A percentile compares a stretch with the other conserved stretches of the same genome.
These are phyloP conservation scores for Malthinus flaveolus DNA, from an alignment of 2,888 invertebrate genomes.

Conservation along the genomic window DNA sequence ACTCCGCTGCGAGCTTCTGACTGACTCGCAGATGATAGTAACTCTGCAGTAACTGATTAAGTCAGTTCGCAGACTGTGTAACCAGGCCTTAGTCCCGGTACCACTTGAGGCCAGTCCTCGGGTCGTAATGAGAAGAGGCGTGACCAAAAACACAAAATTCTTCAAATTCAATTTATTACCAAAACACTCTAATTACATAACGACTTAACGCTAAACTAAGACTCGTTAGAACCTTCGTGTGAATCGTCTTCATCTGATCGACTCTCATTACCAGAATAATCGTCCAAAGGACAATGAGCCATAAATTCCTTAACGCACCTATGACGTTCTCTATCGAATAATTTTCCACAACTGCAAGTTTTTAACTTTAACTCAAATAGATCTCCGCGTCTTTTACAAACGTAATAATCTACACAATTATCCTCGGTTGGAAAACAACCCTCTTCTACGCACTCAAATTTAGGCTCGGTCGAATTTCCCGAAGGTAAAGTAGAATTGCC, in stretches of 20 bases:
- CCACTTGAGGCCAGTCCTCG: too few species aligned
- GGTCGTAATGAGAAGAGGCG: too few species aligned
- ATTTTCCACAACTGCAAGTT: constrained; percentile 54
- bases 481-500: constrained; percentile 12
- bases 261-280: constrained; percentile 10
- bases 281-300: constrained; percentile 42
- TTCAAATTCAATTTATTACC: background rate
- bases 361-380: constrained; percentile 50
- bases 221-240: constrained; percentile 6
- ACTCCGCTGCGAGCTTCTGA: too few species aligned
- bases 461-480: background rate
- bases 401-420: constrained; percentile 56
- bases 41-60: too few species aligned
- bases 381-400: constrained; percentile 50
- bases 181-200: too few species aligned
- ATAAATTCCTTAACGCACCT: constrained; percentile 43
- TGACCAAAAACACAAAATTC: background rate
- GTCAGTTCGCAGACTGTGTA: too few species aligned
- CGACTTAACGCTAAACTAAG: background rate
- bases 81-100: too few species aligned
- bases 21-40: too few species aligned
- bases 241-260: background rate
- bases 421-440: constrained; percentile 53
- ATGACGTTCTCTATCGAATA: constrained; percentile 50
- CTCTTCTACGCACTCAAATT: constrained; percentile 49